Percentiles rank a stretch among this genome's conserved stretches.
Conservation (phyloP, 1,140 invertebrate genomes). For the Elymnias hypermnestra region DNA sequence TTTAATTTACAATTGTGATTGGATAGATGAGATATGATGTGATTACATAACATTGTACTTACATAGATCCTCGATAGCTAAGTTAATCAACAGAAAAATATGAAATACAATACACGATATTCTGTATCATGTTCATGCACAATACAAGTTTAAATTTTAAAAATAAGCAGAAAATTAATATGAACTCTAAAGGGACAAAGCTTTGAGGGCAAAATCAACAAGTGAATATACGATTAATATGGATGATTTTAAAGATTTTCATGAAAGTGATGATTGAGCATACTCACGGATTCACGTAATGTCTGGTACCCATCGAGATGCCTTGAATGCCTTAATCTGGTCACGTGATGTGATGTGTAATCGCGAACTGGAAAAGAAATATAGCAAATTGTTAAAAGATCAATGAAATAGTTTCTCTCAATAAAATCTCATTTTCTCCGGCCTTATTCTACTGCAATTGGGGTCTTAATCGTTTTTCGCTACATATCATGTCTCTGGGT, state of each 20-base stretch:
- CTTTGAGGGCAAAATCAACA: conserved; percentile 41
- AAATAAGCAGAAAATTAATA: conserved; percentile 60
- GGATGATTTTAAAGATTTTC: conserved; percentile 21
- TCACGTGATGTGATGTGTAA: conserved; percentile 55
- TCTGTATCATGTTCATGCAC: conserved; percentile 41
- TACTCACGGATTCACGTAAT: conserved; percentile 62
- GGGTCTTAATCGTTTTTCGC: no score
- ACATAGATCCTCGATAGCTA: conserved; percentile 36
- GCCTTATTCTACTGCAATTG: no score
- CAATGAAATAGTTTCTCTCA: no score
- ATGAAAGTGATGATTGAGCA: conserved; percentile 19
- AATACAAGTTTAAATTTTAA: conserved; percentile 32
- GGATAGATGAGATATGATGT: conserved; percentile 18
- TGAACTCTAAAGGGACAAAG: conserved; percentile 60
- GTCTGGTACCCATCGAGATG: conserved; percentile 57
- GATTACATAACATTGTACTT: conserved; percentile 21
- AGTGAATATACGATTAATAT: conserved; percentile 28
- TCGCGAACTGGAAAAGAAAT: conserved; percentile 54
- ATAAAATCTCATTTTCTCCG: no score
- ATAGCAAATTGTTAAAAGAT: no score
- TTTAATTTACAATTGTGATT: conserved; percentile 16
- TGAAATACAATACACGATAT: conserved; percentile 22
- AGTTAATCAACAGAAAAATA: conserved; percentile 25
- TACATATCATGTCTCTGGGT: no score
- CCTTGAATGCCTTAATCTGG: conserved; percentile 62